phyloP scores from a whole-genome alignment of 2,797 vertebrate species.

The Microctenopoma steveboyesi region DNA sequence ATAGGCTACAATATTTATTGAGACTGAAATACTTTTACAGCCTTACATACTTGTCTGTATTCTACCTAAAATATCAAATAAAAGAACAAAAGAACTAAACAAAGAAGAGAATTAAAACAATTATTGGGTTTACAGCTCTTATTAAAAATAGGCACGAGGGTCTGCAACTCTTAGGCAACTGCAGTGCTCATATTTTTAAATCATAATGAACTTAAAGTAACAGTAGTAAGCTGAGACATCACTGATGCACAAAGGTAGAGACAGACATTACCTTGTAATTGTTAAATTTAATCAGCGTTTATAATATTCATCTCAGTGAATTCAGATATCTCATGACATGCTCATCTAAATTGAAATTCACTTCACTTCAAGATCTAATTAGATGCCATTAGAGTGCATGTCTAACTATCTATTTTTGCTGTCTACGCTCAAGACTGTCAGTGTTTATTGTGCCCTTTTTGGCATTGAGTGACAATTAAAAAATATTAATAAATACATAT shows the following conservation, averaged over 20 bases:
- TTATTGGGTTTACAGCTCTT: conserved; percentile 40
- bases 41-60: neutral
- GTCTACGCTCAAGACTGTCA: conserved; percentile 10
- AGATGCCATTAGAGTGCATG: conserved; percentile 33
- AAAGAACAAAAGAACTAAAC: too few relatives aligned
- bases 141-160: conserved; percentile 48
- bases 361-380: conserved; percentile 49
- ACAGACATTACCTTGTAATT: conserved; percentile 50
- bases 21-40: conserved; percentile 9
- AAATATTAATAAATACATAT: conserved; percentile 15
- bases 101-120: conserved; percentile 5
- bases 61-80: neutral
- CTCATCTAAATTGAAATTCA: conserved; percentile 51
- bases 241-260: conserved; percentile 55
- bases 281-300: conserved; percentile 70
- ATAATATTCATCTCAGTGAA: conserved; percentile 61
- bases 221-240: conserved; percentile 39
- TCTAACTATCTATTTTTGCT: conserved; percentile 30
- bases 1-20: conserved; percentile 13
- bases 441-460: conserved; percentile 10
- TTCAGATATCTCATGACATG: conserved; percentile 44
- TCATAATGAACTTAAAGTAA: conserved; percentile 56
- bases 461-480: conserved; percentile 21
- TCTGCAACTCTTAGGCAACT: conserved; percentile 46
- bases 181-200: conserved; percentile 46